Evolutionary conservation across 2,888 invertebrate genomes (phyloP).

Genomic region (Drosophila ustulata): DNA sequence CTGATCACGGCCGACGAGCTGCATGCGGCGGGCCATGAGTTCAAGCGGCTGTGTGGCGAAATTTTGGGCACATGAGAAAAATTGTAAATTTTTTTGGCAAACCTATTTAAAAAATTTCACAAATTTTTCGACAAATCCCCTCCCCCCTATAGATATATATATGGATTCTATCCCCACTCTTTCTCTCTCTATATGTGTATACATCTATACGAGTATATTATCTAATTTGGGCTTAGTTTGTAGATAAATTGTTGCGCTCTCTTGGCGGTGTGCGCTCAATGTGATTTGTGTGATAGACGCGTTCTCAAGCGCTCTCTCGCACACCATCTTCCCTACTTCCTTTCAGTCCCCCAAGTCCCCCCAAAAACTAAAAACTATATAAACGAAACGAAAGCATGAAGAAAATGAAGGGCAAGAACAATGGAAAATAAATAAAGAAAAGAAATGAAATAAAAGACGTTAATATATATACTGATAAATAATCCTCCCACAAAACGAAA

Average conservation of each 20-base stretch:
- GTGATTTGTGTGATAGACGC: conserved; percentile 63
- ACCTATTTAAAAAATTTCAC: conserved; percentile 66
- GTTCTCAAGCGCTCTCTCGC: conserved; percentile 6
- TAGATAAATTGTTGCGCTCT: conserved; percentile 31
- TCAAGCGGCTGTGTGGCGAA: conserved; percentile 81
- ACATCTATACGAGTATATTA: too few relatives aligned
- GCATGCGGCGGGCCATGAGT: conserved; percentile 75
- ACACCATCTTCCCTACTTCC: neutral
- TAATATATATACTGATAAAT: conserved; percentile 8
- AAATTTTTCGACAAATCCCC: conserved; percentile 61
- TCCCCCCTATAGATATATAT: too few relatives aligned
- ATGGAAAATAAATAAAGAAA: conserved; percentile 7
- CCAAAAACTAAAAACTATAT: neutral
- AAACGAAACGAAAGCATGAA: conserved; percentile 38
- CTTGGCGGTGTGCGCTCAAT: conserved; percentile 47
- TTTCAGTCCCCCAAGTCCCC: neutral
- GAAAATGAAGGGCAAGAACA: neutral
- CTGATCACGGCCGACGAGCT: conserved; percentile 81
- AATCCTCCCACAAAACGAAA: conserved; percentile 17
- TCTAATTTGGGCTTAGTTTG: conserved; percentile 10
- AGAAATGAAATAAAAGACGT: conserved; percentile 15
- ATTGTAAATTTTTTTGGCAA: conserved; percentile 75
- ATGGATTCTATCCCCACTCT: neutral
- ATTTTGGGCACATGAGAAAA: conserved; percentile 64
- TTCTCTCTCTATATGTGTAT: neutral